Conservation (phyloP, 2,888 invertebrate genomes). For the Erebia ligea region DNA sequence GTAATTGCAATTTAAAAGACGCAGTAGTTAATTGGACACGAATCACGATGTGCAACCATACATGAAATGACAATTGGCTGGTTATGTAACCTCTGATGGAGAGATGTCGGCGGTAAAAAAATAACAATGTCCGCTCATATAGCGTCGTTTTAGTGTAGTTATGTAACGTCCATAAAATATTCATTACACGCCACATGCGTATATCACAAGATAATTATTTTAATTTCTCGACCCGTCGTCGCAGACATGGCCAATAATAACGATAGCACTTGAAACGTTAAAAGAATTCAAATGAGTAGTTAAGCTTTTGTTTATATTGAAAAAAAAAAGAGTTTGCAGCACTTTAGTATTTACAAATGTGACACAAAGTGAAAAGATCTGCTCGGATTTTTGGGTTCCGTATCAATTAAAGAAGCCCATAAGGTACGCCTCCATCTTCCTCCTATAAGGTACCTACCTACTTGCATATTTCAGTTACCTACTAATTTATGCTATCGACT, state of each 20-base stretch:
- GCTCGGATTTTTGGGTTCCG: conserved; percentile 25
- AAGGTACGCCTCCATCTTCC: no score
- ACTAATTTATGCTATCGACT: no score
- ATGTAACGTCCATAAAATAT: conserved; percentile 45
- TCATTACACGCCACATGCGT: conserved; percentile 50
- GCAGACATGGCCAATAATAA: conserved; percentile 64
- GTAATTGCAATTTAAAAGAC: conserved; percentile 39
- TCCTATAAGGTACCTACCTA: no score
- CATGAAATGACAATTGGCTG: conserved; percentile 38
- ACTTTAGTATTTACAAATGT: conserved; percentile 40
- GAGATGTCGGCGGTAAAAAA: conserved; percentile 32
- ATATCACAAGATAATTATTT: conserved; percentile 74
- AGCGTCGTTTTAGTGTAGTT: conserved; percentile 38
- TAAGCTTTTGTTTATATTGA: conserved; percentile 43
- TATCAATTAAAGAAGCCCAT: no score
- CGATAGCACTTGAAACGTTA: conserved; percentile 56
- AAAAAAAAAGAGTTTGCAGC: conserved; percentile 33
- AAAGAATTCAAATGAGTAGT: conserved; percentile 68
- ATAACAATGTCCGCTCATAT: conserved; percentile 27
- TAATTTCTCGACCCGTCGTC: conserved; percentile 70
- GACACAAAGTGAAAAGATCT: conserved; percentile 31
- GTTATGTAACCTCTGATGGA: conserved; percentile 34
- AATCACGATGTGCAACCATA: conserved; percentile 38
- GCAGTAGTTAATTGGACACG: conserved; percentile 36
- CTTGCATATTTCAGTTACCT: no score